Evolutionary conservation across 2,113 vertebrate genomes (phyloP).

Genomic region (Aptenodytes forsteri): DNA sequence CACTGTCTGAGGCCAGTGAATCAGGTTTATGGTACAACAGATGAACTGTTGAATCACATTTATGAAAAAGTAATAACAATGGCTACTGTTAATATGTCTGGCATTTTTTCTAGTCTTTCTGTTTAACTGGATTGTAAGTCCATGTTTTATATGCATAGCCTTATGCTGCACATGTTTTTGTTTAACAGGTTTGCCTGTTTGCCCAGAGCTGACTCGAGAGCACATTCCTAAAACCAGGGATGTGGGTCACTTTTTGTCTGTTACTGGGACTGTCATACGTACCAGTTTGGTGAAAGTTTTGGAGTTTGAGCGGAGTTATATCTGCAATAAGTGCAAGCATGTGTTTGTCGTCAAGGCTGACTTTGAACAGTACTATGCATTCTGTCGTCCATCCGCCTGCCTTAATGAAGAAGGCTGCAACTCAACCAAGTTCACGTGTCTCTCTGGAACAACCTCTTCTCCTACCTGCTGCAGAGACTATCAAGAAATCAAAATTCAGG

Average conservation of each 20-base stretch:
- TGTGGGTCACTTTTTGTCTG: constrained; percentile 90
- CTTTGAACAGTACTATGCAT: constrained; percentile 88
- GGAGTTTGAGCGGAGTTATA: constrained; percentile 91
- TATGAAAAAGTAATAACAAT: neutral
- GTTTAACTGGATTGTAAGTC: neutral
- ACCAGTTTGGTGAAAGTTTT: constrained; percentile 90
- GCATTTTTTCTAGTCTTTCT: neutral
- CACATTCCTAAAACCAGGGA: constrained; percentile 91
- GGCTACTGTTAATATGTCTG: neutral
- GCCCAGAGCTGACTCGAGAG: constrained; percentile 92
- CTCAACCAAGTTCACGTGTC: constrained; percentile 88
- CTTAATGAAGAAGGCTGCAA: constrained; percentile 82
- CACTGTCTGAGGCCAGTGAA: neutral
- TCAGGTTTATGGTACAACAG: neutral
- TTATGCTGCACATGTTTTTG: neutral
- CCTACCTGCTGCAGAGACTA: constrained; percentile 88
- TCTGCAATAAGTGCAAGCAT: constrained; percentile 90
- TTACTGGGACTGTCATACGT: constrained; percentile 93
- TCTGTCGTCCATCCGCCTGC: constrained; percentile 79
- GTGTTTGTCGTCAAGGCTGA: constrained; percentile 83
- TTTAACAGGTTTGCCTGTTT: constrained; percentile 87
- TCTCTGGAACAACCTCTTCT: constrained; percentile 79
- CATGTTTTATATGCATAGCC: neutral
- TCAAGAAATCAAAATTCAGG: constrained; percentile 98
- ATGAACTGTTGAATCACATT: neutral